These are phyloP conservation scores for Aptenodytes forsteri DNA, from an alignment of 2,113 vertebrate genomes.

Conservation along the genomic window DNA sequence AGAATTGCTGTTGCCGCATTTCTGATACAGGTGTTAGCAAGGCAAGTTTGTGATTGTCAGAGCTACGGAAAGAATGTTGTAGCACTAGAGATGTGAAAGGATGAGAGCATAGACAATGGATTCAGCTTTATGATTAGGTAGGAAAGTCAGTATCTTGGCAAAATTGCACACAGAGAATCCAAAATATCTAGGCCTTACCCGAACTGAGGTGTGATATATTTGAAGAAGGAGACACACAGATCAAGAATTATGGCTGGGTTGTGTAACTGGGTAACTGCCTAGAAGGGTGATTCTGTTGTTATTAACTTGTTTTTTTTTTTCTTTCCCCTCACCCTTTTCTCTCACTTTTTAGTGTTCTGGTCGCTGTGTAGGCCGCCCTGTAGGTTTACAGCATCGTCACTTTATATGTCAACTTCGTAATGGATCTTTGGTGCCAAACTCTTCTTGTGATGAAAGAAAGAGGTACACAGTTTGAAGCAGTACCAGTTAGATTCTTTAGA, in stretches of 20 bases:
- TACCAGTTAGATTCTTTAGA: not conserved
- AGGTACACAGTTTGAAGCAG: conserved; percentile 71
- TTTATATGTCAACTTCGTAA: conserved; percentile 75
- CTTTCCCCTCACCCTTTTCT: not conserved
- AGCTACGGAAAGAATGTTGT: not conserved
- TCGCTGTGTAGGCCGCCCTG: conserved; percentile 69
- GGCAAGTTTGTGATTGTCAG: not conserved
- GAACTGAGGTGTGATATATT: not conserved
- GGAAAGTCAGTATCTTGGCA: not conserved
- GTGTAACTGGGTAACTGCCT: not conserved
- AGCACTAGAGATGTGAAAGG: not conserved
- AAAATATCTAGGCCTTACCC: not conserved
- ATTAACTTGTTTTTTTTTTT: not conserved
- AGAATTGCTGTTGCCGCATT: not conserved
- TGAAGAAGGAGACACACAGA: not conserved
- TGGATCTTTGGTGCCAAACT: conserved; percentile 62
- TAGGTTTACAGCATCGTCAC: conserved; percentile 73
- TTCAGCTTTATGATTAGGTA: not conserved
- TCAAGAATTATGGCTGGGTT: not conserved
- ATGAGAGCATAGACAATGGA: not conserved
- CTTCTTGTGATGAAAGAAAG: conserved; percentile 73
- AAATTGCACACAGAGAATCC: not conserved
- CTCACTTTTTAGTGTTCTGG: conserved; percentile 78
- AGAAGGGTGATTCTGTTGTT: not conserved
- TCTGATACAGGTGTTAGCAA: not conserved